These are phyloP conservation scores for Macrocentrus cingulum DNA, from an alignment of 1,140 invertebrate genomes.

Conservation along the genomic window DNA sequence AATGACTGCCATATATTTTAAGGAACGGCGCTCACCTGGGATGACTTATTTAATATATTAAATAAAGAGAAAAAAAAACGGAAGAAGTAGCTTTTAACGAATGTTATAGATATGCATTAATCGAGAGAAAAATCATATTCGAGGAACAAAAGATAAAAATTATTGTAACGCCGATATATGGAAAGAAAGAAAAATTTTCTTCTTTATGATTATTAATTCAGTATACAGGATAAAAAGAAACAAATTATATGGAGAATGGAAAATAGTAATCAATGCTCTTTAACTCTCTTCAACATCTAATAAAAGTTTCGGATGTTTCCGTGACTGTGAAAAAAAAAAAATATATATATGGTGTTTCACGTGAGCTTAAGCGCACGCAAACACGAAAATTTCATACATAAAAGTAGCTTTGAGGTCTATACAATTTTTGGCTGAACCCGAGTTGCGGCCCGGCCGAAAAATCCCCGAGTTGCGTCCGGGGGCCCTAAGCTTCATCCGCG, in stretches of 20 bases:
- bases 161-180: constrained; percentile 33
- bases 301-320: constrained; percentile 10
- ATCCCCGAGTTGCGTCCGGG: too few species aligned
- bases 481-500: too few species aligned
- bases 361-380: constrained; percentile 14
- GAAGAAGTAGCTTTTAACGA: constrained; percentile 49
- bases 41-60: constrained; percentile 43
- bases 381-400: constrained; percentile 14
- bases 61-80: constrained; percentile 27
- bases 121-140: constrained; percentile 35
- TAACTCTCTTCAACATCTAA: constrained; percentile 19
- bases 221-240: background rate
- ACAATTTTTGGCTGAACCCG: too few species aligned
- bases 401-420: constrained; percentile 12
- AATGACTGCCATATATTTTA: constrained; percentile 55
- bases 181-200: constrained; percentile 37
- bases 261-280: too few species aligned
- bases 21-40: constrained; percentile 53
- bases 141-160: constrained; percentile 33
- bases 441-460: too few species aligned
- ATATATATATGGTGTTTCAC: constrained; percentile 28
- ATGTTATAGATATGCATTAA: constrained; percentile 47
- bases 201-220: constrained; percentile 34
- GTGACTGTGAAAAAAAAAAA: constrained; percentile 11
- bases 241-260: constrained; percentile 31